These are phyloP conservation scores for Drosophila persimilis DNA, from an alignment of 1,140 invertebrate genomes.

Conservation along the genomic window DNA sequence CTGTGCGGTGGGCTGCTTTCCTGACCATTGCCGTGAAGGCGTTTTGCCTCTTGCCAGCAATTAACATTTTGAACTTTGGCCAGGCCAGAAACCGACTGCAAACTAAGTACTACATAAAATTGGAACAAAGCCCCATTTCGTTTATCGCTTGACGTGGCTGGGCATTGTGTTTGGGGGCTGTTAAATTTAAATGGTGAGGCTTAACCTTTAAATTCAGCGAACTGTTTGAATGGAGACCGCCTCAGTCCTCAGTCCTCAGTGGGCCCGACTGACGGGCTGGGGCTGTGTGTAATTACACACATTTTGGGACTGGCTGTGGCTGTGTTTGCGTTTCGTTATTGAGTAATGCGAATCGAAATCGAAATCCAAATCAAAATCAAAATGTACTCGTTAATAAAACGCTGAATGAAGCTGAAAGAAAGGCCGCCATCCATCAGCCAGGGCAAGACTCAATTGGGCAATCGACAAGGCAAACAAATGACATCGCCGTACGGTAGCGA, in stretches of 20 bases:
- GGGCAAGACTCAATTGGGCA: conserved; percentile 54
- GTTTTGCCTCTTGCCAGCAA: conserved; percentile 28
- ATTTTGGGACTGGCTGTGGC: conserved; percentile 20
- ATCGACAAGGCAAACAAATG: conserved; percentile 42
- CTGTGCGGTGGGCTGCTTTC: background rate
- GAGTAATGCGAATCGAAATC: conserved; percentile 30
- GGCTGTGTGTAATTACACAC: conserved; percentile 42
- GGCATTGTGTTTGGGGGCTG: conserved; percentile 49
- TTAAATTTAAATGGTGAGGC: conserved; percentile 71
- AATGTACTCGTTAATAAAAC: conserved; percentile 20
- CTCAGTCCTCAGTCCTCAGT: too few relatives aligned
- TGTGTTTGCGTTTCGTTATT: conserved; percentile 44
- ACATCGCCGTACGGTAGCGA: conserved; percentile 59
- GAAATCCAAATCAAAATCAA: background rate
- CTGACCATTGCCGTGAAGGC: conserved; percentile 36
- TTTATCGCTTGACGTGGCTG: conserved; percentile 38
- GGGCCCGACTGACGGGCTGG: background rate
- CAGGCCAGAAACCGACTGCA: conserved; percentile 21
- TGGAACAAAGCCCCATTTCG: conserved; percentile 62
- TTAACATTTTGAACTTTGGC: conserved; percentile 65
- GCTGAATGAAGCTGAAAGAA: conserved; percentile 40
- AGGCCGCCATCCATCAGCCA: conserved; percentile 62
- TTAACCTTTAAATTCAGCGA: conserved; percentile 75
- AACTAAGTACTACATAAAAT: conserved; percentile 46
- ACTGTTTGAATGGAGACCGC: conserved; percentile 43